Evolutionary conservation across 1,140 invertebrate species (phyloP).

Genomic region (Tribolium castaneum): DNA sequence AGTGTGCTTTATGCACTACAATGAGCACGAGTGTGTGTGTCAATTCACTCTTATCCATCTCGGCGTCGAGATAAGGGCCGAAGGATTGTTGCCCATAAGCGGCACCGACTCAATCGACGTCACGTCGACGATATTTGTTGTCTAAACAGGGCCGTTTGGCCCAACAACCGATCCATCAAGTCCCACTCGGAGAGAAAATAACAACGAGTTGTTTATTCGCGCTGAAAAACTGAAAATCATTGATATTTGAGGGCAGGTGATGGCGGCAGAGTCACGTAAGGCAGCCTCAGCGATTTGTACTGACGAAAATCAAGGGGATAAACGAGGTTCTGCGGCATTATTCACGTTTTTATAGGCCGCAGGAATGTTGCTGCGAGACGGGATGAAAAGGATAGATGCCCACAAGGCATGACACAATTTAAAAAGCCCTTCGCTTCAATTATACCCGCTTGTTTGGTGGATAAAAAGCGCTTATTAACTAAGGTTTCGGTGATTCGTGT

Average conservation of each 20-base stretch:
- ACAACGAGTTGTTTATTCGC: neutral
- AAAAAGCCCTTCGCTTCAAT: slow-evolving; percentile 1
- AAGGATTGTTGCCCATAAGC: slow-evolving; percentile 34
- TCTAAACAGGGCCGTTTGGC: slow-evolving; percentile 34
- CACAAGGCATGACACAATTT: slow-evolving; percentile 8
- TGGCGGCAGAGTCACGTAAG: slow-evolving; percentile 10
- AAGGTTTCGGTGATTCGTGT: too few relatives aligned
- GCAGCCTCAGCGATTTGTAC: slow-evolving; percentile 11
- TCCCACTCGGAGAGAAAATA: neutral
- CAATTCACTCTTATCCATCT: slow-evolving; percentile 40
- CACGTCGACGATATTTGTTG: slow-evolving; percentile 38
- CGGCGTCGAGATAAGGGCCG: slow-evolving; percentile 33
- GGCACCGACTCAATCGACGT: slow-evolving; percentile 25
- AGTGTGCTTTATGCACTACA: slow-evolving; percentile 37
- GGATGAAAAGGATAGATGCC: slow-evolving; percentile 10
- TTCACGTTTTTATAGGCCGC: slow-evolving; percentile 17
- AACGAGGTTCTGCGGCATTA: neutral
- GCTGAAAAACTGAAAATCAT: slow-evolving; percentile 16
- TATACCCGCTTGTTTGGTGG: neutral
- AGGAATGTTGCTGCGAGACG: neutral
- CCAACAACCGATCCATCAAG: slow-evolving; percentile 36
- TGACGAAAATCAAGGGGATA: neutral
- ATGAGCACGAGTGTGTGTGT: slow-evolving; percentile 34
- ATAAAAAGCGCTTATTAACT: neutral
- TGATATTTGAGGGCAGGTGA: slow-evolving; percentile 17